Evolutionary conservation across 2,888 invertebrate species (phyloP).

Genomic region (Aporophyla lueneburgensis): DNA sequence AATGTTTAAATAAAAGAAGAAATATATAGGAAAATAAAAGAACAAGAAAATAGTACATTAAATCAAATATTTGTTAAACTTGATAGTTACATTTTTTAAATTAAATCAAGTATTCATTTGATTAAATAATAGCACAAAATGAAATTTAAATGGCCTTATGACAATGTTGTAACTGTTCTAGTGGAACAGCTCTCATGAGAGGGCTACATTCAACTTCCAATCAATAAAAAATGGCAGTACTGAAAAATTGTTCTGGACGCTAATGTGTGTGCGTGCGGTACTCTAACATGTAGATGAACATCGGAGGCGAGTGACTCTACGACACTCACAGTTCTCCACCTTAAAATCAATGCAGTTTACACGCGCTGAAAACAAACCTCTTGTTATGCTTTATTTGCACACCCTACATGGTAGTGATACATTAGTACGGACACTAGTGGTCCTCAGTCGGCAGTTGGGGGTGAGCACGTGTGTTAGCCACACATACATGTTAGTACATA

Average conservation of each 20-base stretch:
- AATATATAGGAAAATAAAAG: slow-evolving; percentile 10
- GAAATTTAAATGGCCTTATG: neutral
- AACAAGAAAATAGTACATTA: neutral
- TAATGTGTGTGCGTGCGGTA: slow-evolving; percentile 84
- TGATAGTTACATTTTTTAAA: slow-evolving; percentile 19
- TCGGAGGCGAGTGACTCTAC: slow-evolving; percentile 87
- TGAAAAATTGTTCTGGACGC: slow-evolving; percentile 78
- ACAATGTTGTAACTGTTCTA: slow-evolving; percentile 1
- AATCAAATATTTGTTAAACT: slow-evolving; percentile 28
- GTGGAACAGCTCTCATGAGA: neutral
- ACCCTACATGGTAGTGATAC: slow-evolving; percentile 72
- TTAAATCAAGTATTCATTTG: slow-evolving; percentile 5
- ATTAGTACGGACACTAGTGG: slow-evolving; percentile 42
- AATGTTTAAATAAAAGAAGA: slow-evolving; percentile 37
- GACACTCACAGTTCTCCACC: slow-evolving; percentile 91
- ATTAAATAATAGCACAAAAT: slow-evolving; percentile 17
- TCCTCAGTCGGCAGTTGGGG: slow-evolving; percentile 44
- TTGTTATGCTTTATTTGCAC: slow-evolving; percentile 85
- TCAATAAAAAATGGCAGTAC: slow-evolving; percentile 49
- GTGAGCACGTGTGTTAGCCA: slow-evolving; percentile 64
- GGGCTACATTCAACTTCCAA: slow-evolving; percentile 34
- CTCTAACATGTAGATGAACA: slow-evolving; percentile 88
- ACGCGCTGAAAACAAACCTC: slow-evolving; percentile 91
- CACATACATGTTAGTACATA: slow-evolving; percentile 68
- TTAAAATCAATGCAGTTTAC: slow-evolving; percentile 92